Conservation (phyloP, 2,113 vertebrate genomes). For the Chaetorhynchus papuensis region DNA sequence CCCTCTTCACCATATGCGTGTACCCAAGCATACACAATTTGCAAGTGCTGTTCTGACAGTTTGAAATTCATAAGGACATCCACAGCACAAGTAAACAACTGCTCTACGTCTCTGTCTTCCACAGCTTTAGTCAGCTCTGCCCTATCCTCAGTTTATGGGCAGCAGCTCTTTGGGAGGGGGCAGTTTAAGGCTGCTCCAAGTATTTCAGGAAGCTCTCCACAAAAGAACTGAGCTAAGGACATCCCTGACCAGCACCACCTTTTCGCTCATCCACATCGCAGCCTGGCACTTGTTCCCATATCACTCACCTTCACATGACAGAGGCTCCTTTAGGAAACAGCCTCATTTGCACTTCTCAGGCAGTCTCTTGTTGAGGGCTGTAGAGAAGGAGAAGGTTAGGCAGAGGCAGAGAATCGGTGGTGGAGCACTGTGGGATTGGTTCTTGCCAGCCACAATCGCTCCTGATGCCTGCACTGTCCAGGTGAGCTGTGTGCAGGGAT, state of each 20-base stretch:
- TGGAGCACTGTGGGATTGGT: accelerated
- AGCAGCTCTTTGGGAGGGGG: background rate
- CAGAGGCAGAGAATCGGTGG: background rate
- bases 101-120: background rate
- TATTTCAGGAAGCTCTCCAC: background rate
- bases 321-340: background rate
- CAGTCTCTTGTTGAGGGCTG: background rate
- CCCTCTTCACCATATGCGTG: accelerated
- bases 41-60: background rate
- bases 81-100: background rate
- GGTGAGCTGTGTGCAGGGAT: background rate
- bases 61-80: background rate
- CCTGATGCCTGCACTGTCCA: background rate
- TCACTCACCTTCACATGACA: background rate
- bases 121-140: background rate
- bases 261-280: background rate
- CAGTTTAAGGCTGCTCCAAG: background rate
- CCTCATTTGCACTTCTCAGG: background rate
- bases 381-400: background rate
- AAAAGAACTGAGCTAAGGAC: background rate
- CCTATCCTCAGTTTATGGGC: background rate
- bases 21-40: background rate
- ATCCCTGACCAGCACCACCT: background rate
- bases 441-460: accelerated
- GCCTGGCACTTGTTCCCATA: background rate